Evolutionary conservation across 1,140 invertebrate species (phyloP).

Genomic region (Cotesia typhae): DNA sequence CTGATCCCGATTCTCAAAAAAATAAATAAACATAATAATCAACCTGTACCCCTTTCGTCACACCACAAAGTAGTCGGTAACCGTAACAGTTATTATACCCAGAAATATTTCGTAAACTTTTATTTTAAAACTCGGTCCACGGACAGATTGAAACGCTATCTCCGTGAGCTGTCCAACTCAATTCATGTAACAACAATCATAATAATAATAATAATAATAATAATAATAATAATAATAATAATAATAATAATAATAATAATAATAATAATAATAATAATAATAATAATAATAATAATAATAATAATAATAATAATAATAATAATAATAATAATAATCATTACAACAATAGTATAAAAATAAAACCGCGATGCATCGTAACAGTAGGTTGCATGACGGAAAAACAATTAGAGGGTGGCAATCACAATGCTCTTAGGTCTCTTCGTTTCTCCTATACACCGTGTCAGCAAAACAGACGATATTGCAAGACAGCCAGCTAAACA

Average conservation of each 20-base stretch:
- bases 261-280: constrained; percentile 31
- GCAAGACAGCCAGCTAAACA: constrained; percentile 25
- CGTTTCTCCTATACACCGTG: constrained; percentile 10
- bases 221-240: too few relatives aligned
- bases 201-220: constrained; percentile 31
- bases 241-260: neutral
- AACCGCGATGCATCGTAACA: constrained; percentile 31
- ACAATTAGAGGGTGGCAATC: constrained; percentile 40
- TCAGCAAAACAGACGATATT: constrained; percentile 25
- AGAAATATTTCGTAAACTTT: constrained; percentile 30
- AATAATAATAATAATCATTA: too few relatives aligned
- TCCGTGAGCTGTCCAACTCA: too few relatives aligned
- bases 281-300: too few relatives aligned
- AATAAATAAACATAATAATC: neutral
- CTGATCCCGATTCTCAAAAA: neutral
- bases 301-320: constrained; percentile 33
- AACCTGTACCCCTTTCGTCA: constrained; percentile 28
- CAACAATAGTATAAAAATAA: neutral
- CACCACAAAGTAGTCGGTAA: constrained; percentile 3
- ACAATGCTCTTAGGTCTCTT: neutral
- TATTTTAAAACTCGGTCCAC: neutral
- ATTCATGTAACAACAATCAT: neutral
- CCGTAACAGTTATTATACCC: constrained; percentile 26
- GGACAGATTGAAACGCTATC: neutral
- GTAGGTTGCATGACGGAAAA: constrained; percentile 31